These are phyloP conservation scores for Dasysyrphus albostriatus DNA, from an alignment of 2,888 invertebrate species.

Conservation along the genomic window DNA sequence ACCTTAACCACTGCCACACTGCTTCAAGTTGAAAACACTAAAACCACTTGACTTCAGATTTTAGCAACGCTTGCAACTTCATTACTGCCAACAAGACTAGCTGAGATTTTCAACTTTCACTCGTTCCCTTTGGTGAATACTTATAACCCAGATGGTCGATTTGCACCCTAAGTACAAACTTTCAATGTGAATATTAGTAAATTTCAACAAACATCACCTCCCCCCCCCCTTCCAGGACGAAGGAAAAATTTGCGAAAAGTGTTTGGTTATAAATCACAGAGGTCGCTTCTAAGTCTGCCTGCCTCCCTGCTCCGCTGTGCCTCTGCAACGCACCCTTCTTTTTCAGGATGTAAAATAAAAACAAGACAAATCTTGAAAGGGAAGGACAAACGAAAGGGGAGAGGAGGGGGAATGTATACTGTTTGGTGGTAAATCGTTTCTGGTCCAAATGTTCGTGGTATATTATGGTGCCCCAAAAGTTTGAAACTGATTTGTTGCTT, in stretches of 20 bases:
- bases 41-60: slow-evolving; percentile 76
- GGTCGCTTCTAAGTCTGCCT: slow-evolving; percentile 5
- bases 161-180: slow-evolving; percentile 65
- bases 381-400: not conserved
- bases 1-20: slow-evolving; percentile 57
- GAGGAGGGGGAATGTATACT: not conserved
- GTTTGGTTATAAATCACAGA: slow-evolving; percentile 73
- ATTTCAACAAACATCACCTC: slow-evolving; percentile 60
- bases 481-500: slow-evolving; percentile 75
- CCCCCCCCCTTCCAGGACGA: slow-evolving; percentile 12
- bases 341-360: slow-evolving; percentile 43
- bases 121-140: not conserved
- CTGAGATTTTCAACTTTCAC: slow-evolving; percentile 65
- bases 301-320: not conserved
- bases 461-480: slow-evolving; percentile 60
- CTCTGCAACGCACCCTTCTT: slow-evolving; percentile 9
- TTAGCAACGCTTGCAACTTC: slow-evolving; percentile 72
- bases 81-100: slow-evolving; percentile 62
- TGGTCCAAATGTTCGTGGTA: slow-evolving; percentile 68
- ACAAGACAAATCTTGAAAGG: slow-evolving; percentile 29
- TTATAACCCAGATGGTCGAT: slow-evolving; percentile 33
- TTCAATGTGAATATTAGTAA: slow-evolving; percentile 75
- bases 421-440: slow-evolving; percentile 71
- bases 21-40: slow-evolving; percentile 64
- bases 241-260: slow-evolving; percentile 73